Evolutionary conservation across 92 coral and sea anemone genomes (phyloP), one percentile per base, ranked within the genome.

Genomic region (Nematostella vectensis): DNA sequence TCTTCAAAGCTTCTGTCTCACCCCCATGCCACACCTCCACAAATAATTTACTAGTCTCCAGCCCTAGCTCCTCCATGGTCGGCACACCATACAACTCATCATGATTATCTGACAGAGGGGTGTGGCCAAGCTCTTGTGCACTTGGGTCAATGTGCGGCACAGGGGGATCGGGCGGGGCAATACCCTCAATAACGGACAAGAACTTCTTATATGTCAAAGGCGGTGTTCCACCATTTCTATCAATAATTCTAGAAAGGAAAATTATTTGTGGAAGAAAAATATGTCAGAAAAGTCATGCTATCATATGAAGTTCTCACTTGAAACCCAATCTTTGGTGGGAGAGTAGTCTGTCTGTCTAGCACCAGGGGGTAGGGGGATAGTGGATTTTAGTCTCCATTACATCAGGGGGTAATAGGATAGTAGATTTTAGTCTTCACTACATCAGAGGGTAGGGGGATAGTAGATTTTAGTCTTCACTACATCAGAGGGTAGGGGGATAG

Each of bases 11-110:
- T 18, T 88, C 94, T 22, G 67, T 78, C 57, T 88, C 96, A 30
- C 96, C 96, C 15, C 96, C 96, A 52, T 67, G 79, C 83, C 93
- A 76, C 17, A 72, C 71, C 40, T 78, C 80, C 28, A 50, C 57
- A n/a, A 37, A 44, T 0, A 70, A 54, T 33, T 58, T 74, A 26
- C 63, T 31, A 13, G 59, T 18, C 21, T 72, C 83, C 33, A 68
- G 49, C 19, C 83, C 94, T 57, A 88, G 59, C 31, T 88, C 96
- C 23, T 79, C 68, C 39, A 79, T 48, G 21, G 82, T 65, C 17
- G 96, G 94, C 64, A 88, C 67, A 43, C 84, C 85, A 72, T 62
- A 88, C 58, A 67, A 52, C 3, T 65, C 83, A 27, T 70, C 82
- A 3, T 67, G 72, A 66, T 73, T 59, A 23, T 80, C 88, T 36